phyloP scores from a whole-genome alignment of 2,797 vertebrate genomes.

The Rhinella marina region DNA sequence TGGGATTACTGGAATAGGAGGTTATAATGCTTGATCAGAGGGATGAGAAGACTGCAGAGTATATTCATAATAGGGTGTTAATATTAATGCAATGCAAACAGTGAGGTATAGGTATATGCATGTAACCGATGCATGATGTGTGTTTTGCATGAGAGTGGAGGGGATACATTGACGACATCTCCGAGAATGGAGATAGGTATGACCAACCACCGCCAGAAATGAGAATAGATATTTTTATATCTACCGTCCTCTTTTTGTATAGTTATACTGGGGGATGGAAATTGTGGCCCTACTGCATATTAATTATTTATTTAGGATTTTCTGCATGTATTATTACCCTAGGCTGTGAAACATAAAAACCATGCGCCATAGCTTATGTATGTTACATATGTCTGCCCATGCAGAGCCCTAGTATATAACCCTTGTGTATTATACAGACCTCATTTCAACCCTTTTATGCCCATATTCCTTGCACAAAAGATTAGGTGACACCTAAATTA shows the following conservation, averaged over 20 bases:
- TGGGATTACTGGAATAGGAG: background rate
- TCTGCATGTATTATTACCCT: background rate
- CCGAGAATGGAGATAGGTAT: background rate
- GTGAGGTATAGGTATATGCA: too few species aligned
- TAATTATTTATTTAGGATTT: conserved; percentile 24
- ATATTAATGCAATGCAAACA: background rate
- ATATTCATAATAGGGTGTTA: background rate
- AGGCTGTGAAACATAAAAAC: background rate
- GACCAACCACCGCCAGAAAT: background rate
- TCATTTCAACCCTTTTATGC: background rate
- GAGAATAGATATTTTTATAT: background rate
- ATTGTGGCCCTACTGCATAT: conserved; percentile 7
- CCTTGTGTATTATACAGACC: too few species aligned
- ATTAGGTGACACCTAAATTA: background rate
- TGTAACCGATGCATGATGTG: background rate
- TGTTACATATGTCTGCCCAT: background rate
- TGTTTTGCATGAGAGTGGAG: background rate
- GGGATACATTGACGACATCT: background rate
- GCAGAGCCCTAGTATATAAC: background rate
- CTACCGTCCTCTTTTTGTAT: background rate
- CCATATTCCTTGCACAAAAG: background rate
- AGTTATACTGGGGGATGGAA: background rate
- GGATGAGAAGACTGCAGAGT: background rate
- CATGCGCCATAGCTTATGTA: background rate
- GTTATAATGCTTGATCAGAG: background rate